Percentiles rank a stretch among this genome's conserved stretches.
Conservation (phyloP, 2,113 vertebrate species). For the Vulpes lagopus region DNA sequence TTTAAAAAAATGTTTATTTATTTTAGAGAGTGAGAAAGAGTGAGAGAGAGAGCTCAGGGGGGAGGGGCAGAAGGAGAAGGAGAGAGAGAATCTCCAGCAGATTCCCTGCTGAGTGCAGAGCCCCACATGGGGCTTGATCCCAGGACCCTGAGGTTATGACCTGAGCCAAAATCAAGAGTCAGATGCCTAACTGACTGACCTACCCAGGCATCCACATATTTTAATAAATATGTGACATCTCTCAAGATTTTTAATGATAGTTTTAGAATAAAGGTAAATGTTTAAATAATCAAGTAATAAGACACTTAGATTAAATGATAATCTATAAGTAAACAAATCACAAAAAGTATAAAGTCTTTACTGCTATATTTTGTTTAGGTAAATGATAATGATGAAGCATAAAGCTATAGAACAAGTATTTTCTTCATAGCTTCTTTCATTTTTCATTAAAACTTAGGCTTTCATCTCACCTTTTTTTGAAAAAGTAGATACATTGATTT, state of each 20-base stretch:
- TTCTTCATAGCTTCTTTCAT: background rate
- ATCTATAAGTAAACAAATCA: background rate
- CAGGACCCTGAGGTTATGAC: background rate
- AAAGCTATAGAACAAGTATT: background rate
- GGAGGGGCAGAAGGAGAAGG: background rate
- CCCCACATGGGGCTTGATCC: background rate
- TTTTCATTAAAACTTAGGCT: constrained; percentile 16
- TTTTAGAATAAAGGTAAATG: constrained; percentile 10
- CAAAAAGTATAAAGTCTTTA: background rate
- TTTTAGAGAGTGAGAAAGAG: background rate
- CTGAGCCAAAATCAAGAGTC: background rate
- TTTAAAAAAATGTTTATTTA: background rate
- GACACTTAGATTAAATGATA: background rate
- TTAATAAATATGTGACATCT: background rate
- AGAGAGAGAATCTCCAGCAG: background rate
- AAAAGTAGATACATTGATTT: constrained; percentile 33
- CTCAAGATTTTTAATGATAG: background rate
- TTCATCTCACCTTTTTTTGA: background rate
- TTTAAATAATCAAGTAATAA: background rate
- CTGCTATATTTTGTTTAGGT: background rate
- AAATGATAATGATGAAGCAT: background rate
- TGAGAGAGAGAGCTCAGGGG: too few species aligned
- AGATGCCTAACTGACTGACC: background rate
- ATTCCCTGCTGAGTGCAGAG: background rate
- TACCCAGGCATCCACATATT: background rate